Evolutionary conservation across 2,113 vertebrate species (phyloP).

Genomic region (Epinephelus moara): DNA sequence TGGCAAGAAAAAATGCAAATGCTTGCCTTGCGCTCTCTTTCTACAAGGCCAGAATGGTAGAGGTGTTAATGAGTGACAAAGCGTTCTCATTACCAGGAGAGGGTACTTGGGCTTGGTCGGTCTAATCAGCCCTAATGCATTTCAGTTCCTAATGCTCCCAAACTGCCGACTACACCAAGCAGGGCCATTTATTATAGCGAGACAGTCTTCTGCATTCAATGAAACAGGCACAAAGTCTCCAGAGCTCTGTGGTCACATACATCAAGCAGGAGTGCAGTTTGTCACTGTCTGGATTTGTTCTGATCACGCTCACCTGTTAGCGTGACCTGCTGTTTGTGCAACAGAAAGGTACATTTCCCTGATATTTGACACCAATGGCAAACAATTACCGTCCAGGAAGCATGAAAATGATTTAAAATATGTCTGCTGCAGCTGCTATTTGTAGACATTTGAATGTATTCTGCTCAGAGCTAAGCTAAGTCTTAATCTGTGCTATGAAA

Average conservation of each 20-base stretch:
- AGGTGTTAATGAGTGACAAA: slow-evolving; percentile 83
- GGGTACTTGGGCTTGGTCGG: slow-evolving; percentile 67
- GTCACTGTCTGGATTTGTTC: slow-evolving; percentile 46
- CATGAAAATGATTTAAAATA: not conserved
- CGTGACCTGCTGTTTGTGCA: slow-evolving; percentile 24
- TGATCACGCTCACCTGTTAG: slow-evolving; percentile 32
- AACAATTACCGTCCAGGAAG: not conserved
- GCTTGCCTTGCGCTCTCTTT: slow-evolving; percentile 30
- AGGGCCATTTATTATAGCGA: slow-evolving; percentile 67
- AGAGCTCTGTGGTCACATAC: slow-evolving; percentile 52
- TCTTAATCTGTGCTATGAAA: not conserved
- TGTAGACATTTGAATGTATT: slow-evolving; percentile 2
- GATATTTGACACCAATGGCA: not conserved
- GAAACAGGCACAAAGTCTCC: slow-evolving; percentile 44
- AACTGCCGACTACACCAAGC: slow-evolving; percentile 67
- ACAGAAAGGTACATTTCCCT: not conserved
- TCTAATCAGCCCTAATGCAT: slow-evolving; percentile 83
- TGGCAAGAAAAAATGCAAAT: slow-evolving; percentile 64
- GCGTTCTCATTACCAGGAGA: slow-evolving; percentile 80
- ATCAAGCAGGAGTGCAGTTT: slow-evolving; percentile 44
- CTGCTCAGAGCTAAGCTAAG: not conserved
- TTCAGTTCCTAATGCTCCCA: slow-evolving; percentile 77
- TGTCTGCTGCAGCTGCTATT: not conserved
- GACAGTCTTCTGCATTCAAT: slow-evolving; percentile 57
- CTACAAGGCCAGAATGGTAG: slow-evolving; percentile 44